A percentile compares a stretch with the other conserved stretches of the same genome.
phyloP scores from a whole-genome alignment of 1,140 invertebrate genomes.

The Piezodorus guildinii region DNA sequence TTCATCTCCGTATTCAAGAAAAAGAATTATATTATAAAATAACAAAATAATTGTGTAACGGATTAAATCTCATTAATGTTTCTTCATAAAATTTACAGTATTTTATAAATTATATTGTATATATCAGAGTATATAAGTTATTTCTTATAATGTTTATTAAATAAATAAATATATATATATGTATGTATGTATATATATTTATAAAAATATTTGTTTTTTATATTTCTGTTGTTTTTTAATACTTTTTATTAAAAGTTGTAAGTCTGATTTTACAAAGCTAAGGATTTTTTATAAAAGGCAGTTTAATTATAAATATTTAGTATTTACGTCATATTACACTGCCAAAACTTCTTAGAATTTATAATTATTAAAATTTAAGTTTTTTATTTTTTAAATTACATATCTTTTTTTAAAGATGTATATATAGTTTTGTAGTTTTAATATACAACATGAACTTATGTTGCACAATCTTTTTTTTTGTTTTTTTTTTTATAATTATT shows the following conservation, averaged over 20 bases:
- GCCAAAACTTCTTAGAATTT: too few relatives aligned
- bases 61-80: background rate
- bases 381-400: too few relatives aligned
- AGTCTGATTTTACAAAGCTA: slow-evolving; percentile 10
- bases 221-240: background rate
- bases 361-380: too few relatives aligned
- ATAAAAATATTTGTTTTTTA: background rate
- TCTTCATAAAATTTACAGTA: background rate
- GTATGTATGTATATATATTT: background rate
- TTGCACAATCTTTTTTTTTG: too few relatives aligned
- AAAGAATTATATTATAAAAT: too few relatives aligned
- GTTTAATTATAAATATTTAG: too few relatives aligned
- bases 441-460: too few relatives aligned
- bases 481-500: too few relatives aligned
- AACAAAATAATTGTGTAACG: slow-evolving; percentile 1
- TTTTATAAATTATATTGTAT: background rate
- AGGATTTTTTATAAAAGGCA: too few relatives aligned
- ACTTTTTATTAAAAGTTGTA: slow-evolving; percentile 2
- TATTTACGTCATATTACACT: too few relatives aligned
- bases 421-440: too few relatives aligned
- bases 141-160: background rate
- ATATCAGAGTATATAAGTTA: background rate
- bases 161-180: background rate
- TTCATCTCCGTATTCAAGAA: slow-evolving; percentile 5
- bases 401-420: too few relatives aligned